Percentiles rank a stretch among this genome's conserved stretches.
phyloP scores from a whole-genome alignment of 2,888 invertebrate species.

The Leucophenga maculata region DNA sequence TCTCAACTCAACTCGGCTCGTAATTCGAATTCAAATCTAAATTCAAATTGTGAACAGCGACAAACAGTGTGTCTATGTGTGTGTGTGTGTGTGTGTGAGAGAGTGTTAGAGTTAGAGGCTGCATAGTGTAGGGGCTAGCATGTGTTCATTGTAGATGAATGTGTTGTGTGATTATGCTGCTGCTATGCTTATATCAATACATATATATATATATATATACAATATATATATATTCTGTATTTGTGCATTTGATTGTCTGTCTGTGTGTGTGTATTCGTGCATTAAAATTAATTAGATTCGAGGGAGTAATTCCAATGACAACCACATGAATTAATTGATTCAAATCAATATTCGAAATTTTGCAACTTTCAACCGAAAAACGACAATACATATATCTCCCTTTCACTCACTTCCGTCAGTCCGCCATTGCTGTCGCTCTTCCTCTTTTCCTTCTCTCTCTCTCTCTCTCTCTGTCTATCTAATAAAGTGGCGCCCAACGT shows the following conservation, averaged over 20 bases:
- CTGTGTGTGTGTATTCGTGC: constrained; percentile 65
- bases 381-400: constrained; percentile 1
- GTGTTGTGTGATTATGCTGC: neutral
- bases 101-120: neutral
- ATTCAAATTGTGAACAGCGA: neutral
- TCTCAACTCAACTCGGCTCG: constrained; percentile 11
- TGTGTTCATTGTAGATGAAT: neutral
- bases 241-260: constrained; percentile 23
- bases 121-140: too few species aligned
- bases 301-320: constrained; percentile 71
- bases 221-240: constrained; percentile 33
- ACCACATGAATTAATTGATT: constrained; percentile 73
- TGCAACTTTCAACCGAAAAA: constrained; percentile 37
- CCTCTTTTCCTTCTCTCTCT: neutral
- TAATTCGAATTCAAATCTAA: neutral
- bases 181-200: neutral
- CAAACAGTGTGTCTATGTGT: neutral
- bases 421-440: too few species aligned
- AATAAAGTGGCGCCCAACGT: neutral
- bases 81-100: neutral
- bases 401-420: neutral
- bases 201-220: constrained; percentile 26
- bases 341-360: constrained; percentile 72
- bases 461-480: neutral
- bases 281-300: constrained; percentile 73